phyloP scores from a whole-genome alignment of 2,888 invertebrate genomes.

The Amblyteles armatorius region DNA sequence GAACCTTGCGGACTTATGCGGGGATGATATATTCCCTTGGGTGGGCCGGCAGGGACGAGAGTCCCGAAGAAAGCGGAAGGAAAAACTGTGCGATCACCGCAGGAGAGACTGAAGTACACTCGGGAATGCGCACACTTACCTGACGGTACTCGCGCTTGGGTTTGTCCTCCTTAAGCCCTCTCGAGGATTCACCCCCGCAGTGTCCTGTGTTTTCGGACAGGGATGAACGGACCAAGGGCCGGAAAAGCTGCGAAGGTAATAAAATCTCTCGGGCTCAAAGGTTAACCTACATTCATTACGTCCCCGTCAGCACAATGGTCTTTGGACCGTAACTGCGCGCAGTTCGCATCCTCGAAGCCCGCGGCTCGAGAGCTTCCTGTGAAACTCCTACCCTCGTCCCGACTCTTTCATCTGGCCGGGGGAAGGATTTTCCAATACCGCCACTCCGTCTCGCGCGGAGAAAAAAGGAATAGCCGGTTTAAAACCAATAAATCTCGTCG shows the following conservation, averaged over 20 bases:
- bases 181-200: slow-evolving; percentile 31
- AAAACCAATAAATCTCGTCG: neutral
- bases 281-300: slow-evolving; percentile 63
- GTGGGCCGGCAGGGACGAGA: neutral
- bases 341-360: slow-evolving; percentile 5
- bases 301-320: slow-evolving; percentile 9
- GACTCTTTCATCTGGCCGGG: slow-evolving; percentile 32
- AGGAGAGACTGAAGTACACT: neutral
- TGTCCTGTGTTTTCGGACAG: slow-evolving; percentile 23
- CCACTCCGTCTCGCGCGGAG: neutral
- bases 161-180: slow-evolving; percentile 13
- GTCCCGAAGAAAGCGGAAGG: slow-evolving; percentile 14
- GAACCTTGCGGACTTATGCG: neutral
- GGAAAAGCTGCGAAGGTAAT: slow-evolving; percentile 21
- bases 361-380: slow-evolving; percentile 28
- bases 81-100: slow-evolving; percentile 24
- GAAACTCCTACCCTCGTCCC: neutral
- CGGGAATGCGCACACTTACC: neutral
- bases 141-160: neutral
- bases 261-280: slow-evolving; percentile 41
- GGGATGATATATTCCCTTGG: slow-evolving; percentile 31
- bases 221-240: neutral
- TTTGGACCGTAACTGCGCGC: neutral
- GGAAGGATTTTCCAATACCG: slow-evolving; percentile 24
- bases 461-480: neutral